phyloP scores from a whole-genome alignment of 1,140 invertebrate genomes.

The Linepithema humile region DNA sequence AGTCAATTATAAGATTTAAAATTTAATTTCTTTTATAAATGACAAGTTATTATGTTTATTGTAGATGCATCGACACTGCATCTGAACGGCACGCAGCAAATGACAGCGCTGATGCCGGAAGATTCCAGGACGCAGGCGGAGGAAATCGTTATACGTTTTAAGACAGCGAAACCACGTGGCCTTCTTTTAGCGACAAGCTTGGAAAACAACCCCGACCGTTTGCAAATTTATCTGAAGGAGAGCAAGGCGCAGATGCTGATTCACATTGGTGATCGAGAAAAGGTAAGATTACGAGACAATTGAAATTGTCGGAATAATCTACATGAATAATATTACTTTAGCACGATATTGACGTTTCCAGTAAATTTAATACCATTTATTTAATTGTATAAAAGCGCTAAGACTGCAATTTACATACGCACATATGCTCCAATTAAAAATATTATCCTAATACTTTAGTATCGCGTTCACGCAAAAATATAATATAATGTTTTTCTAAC shows the following conservation, averaged over 20 bases:
- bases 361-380: no score
- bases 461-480: no score
- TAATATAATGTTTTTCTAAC: no score
- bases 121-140: constrained; percentile 96
- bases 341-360: no score
- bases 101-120: constrained; percentile 91
- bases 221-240: constrained; percentile 93
- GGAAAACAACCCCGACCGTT: constrained; percentile 90
- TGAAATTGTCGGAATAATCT: neutral
- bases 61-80: constrained; percentile 94
- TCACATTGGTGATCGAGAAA: constrained; percentile 93
- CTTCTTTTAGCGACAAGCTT: constrained; percentile 91
- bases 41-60: constrained; percentile 3
- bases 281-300: constrained; percentile 85
- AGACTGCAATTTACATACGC: no score
- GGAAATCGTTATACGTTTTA: constrained; percentile 94
- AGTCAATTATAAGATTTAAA: neutral
- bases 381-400: no score
- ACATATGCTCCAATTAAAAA: no score
- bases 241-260: constrained; percentile 92
- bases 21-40: neutral
- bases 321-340: no score
- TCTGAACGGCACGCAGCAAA: constrained; percentile 95
- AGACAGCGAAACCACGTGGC: constrained; percentile 91
- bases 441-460: no score